A percentile compares a stretch with the other conserved stretches of the same genome.
Evolutionary conservation across 2,888 invertebrate genomes (phyloP).

Genomic region (Dryobota labecula): DNA sequence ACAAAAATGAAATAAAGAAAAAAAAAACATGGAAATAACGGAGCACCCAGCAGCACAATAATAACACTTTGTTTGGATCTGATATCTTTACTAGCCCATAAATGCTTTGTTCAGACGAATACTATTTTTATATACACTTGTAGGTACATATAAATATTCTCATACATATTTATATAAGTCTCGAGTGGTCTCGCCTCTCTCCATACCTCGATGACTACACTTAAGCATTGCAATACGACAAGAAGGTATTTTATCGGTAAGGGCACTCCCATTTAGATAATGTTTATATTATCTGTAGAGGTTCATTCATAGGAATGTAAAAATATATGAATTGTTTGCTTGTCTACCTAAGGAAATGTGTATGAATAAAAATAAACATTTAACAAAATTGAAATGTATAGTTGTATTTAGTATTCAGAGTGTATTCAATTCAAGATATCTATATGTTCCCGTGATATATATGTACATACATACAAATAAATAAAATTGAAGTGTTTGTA

Average conservation of each 20-base stretch:
- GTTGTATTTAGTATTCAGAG: neutral
- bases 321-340: conserved; percentile 16
- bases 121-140: conserved; percentile 11
- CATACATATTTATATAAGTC: conserved; percentile 43
- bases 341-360: neutral
- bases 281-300: conserved; percentile 31
- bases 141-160: too few relatives aligned
- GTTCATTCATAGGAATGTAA: conserved; percentile 3
- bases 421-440: neutral
- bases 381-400: neutral
- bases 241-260: conserved; percentile 33
- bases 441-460: neutral
- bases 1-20: neutral
- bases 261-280: conserved; percentile 42
- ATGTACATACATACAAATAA: too few relatives aligned
- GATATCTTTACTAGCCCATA: neutral
- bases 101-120: conserved; percentile 16
- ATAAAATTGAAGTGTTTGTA: too few relatives aligned
- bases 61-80: conserved; percentile 9
- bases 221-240: conserved; percentile 5
- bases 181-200: conserved; percentile 19
- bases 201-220: conserved; percentile 31
- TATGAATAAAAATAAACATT: neutral
- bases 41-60: neutral
- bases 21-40: neutral